Evolutionary conservation across 2,113 vertebrate genomes (phyloP), one percentile per base, ranked within the genome.

Genomic region (Cavia aperea): DNA sequence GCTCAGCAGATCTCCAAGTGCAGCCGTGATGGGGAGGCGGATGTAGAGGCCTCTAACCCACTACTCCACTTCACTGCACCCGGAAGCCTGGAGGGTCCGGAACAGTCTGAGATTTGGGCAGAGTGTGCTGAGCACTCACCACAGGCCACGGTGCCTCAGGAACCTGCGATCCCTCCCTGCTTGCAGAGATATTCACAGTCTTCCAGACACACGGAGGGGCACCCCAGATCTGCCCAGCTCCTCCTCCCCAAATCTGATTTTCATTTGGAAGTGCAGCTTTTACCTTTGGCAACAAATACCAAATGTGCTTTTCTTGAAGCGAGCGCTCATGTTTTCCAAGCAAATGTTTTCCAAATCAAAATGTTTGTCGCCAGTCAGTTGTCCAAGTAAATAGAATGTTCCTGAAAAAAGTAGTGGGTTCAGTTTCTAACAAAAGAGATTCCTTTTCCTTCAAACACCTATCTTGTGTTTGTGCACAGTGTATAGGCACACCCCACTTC

Each of bases 201-300:
- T 39, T 39, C 39, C 39, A 39, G 39, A 39, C 39, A 39, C 39
- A 39, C 39, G 39, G 39, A 39, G 39, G 39, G 39, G 39, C 39
- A 39, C 39, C 39, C 39, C 39, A 39, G 39, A 39, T 39, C 39
- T 39, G 39, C 39, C 39, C 39, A 39, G 39, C 39, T 39, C 39
- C 39, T 39, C 39, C 39, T 94, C 68, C 24, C 13, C 51, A 93
- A 94, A 89, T 83, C 43, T 92, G n/a, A 75, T 89, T 87, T 93
- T 60, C 39, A 26, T 51, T 81, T 85, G 21, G 66, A 88, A 81
- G 19, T 3, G 4, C 2, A 65, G 18, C 46, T 88, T 93, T 94
- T 65, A 33, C 9, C 24, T 82, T 90, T 88, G 9, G 11, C 65
- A 62, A 31, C 10, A 92, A 92, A 77, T 72, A 65, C 7, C 7